Evolutionary conservation across 2,113 vertebrate genomes (phyloP).

Genomic region (Pseudolaguvia tuberculata): DNA sequence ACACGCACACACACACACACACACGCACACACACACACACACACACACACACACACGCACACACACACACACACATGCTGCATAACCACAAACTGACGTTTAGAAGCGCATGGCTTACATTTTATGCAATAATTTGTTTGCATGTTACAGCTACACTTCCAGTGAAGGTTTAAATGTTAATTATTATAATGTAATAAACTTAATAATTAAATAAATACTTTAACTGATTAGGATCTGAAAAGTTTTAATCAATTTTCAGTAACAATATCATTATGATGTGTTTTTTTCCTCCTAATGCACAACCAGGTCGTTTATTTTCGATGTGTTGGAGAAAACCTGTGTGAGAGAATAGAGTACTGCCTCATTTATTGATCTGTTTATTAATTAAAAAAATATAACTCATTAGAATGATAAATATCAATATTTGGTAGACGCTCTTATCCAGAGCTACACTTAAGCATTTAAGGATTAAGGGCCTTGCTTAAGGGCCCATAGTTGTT

Average conservation of each 20-base stretch:
- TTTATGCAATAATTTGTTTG: not conserved
- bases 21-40: constrained; percentile 3
- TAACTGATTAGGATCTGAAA: too few species aligned
- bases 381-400: too few species aligned
- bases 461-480: too few species aligned
- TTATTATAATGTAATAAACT: not conserved
- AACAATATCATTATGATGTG: too few species aligned
- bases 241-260: too few species aligned
- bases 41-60: constrained; percentile 4
- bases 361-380: not conserved
- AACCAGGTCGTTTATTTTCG: too few species aligned
- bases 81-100: not conserved
- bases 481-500: too few species aligned
- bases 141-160: not conserved
- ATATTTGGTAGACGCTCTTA: too few species aligned
- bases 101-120: not conserved
- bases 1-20: constrained; percentile 11
- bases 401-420: too few species aligned
- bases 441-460: too few species aligned
- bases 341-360: not conserved
- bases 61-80: not conserved
- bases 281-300: too few species aligned
- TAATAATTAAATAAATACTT: too few species aligned
- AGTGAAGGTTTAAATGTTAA: not conserved
- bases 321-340: not conserved